These are phyloP conservation scores for Pimpla rufipes DNA, from an alignment of 2,888 invertebrate genomes.

Conservation along the genomic window DNA sequence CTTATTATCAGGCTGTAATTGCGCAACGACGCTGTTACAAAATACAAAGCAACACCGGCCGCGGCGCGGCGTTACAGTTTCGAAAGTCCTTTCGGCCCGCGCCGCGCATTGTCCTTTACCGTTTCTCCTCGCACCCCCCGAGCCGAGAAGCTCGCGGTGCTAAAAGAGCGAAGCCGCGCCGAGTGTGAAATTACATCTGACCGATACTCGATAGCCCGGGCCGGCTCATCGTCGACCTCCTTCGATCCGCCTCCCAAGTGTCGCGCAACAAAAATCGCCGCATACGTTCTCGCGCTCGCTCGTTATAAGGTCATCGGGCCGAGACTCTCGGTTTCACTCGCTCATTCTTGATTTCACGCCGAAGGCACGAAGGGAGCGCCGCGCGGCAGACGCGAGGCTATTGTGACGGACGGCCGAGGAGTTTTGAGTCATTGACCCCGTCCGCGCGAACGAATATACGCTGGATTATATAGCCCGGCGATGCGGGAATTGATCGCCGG, in stretches of 20 bases:
- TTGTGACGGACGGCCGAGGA: background rate
- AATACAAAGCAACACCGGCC: slow-evolving; percentile 1
- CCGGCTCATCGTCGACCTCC: slow-evolving; percentile 48
- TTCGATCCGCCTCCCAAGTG: slow-evolving; percentile 67
- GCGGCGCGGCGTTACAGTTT: background rate
- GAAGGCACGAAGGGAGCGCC: too few species aligned
- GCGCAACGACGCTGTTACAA: slow-evolving; percentile 8
- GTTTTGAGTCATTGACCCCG: slow-evolving; percentile 7
- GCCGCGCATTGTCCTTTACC: slow-evolving; percentile 50
- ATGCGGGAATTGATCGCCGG: background rate
- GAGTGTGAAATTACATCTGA: slow-evolving; percentile 57
- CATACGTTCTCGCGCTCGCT: background rate
- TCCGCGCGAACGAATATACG: background rate
- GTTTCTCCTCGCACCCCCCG: slow-evolving; percentile 16
- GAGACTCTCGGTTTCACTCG: slow-evolving; percentile 30
- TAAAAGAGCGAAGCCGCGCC: too few species aligned
- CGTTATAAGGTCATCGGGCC: background rate
- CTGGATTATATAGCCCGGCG: background rate
- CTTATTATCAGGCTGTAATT: too few species aligned
- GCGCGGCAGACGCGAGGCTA: background rate
- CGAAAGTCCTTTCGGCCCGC: slow-evolving; percentile 42
- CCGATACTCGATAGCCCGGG: slow-evolving; percentile 50
- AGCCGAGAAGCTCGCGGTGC: slow-evolving; percentile 41
- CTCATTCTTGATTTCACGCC: slow-evolving; percentile 23
- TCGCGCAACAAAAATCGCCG: slow-evolving; percentile 4